Percentiles rank a stretch among this genome's conserved stretches.
Conservation (phyloP, 2,113 vertebrate species). For the Ophiodon elongatus region DNA sequence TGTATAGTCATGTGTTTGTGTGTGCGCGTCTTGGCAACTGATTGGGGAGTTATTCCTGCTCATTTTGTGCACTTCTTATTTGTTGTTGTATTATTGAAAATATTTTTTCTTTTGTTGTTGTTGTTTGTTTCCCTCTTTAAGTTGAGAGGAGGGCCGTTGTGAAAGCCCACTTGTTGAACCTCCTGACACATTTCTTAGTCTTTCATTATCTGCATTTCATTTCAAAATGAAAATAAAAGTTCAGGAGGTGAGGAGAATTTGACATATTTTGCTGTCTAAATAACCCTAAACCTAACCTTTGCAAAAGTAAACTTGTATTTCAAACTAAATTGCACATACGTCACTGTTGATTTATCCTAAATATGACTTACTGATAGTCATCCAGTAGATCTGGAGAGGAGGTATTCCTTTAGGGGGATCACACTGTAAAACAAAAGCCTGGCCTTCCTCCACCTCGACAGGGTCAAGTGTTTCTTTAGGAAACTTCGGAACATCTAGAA, state of each 20-base stretch:
- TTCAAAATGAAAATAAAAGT: background rate
- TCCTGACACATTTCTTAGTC: background rate
- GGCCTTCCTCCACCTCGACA: slow-evolving; percentile 91
- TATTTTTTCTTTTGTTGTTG: background rate
- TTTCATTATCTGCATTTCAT: background rate
- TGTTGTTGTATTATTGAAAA: too few species aligned
- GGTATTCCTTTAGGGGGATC: slow-evolving; percentile 94
- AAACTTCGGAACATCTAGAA: slow-evolving; percentile 93
- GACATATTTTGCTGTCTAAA: too few species aligned
- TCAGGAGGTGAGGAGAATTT: background rate
- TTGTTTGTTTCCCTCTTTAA: background rate
- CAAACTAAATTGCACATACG: background rate
- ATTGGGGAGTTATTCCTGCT: background rate
- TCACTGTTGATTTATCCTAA: background rate
- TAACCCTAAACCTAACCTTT: background rate
- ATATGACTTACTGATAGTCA: slow-evolving; percentile 92
- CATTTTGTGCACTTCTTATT: background rate
- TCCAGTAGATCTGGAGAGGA: slow-evolving; percentile 96
- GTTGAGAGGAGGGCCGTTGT: background rate
- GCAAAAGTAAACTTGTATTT: background rate
- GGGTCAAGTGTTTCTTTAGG: slow-evolving; percentile 94
- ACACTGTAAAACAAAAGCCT: slow-evolving; percentile 89
- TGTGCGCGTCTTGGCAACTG: background rate
- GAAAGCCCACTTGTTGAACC: background rate
- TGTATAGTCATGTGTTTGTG: background rate